Evolutionary conservation across 2,113 vertebrate genomes (phyloP).

Genomic region (Lepus timidus): DNA sequence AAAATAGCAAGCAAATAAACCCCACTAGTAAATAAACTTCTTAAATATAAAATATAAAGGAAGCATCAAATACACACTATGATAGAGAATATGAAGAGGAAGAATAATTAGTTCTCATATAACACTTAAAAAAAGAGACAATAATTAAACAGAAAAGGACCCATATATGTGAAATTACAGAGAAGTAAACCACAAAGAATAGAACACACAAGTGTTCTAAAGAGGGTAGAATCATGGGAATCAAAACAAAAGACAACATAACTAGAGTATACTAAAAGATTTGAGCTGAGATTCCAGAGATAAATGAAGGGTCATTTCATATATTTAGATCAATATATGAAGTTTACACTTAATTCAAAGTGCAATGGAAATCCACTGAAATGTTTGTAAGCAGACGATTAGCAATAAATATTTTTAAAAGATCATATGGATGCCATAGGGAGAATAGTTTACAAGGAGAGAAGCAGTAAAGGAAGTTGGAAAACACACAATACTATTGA

Average conservation of each 20-base stretch:
- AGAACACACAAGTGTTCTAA: neutral
- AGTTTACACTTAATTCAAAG: constrained; percentile 4
- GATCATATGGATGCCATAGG: neutral
- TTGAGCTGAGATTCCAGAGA: neutral
- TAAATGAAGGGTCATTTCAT: neutral
- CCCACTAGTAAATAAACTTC: neutral
- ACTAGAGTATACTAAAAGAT: neutral
- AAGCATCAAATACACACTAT: neutral
- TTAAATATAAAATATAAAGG: constrained; percentile 12
- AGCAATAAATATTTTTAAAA: constrained; percentile 50
- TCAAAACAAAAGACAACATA: neutral
- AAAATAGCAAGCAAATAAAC: constrained; percentile 13
- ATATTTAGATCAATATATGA: neutral
- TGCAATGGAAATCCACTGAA: neutral
- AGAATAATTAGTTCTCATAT: neutral
- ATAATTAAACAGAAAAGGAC: neutral
- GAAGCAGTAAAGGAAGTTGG: neutral
- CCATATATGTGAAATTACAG: neutral
- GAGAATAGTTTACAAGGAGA: neutral
- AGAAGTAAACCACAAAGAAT: neutral
- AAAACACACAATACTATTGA: neutral
- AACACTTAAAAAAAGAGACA: neutral
- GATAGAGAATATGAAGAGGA: neutral
- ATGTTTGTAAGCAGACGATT: neutral
- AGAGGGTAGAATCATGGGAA: neutral